Conservation (phyloP, 2,113 vertebrate species). For the Coturnix japonica region DNA sequence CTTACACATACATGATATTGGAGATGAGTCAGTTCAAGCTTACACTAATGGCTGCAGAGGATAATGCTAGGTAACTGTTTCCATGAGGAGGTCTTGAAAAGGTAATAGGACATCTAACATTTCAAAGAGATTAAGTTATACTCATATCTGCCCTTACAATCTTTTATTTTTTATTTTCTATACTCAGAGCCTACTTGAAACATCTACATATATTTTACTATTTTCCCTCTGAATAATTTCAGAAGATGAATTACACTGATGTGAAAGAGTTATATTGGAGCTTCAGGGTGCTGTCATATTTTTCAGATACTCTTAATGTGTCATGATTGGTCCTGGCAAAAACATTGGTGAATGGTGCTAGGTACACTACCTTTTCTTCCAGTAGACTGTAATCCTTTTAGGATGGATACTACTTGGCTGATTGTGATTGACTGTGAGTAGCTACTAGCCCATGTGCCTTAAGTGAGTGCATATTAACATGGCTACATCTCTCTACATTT, state of each 20-base stretch:
- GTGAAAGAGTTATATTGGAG: neutral
- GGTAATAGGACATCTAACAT: neutral
- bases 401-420: neutral
- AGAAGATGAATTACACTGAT: neutral
- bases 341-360: neutral
- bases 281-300: neutral
- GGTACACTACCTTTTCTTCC: neutral
- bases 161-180: neutral
- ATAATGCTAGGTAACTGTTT: neutral
- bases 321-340: neutral
- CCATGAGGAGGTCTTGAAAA: constrained; percentile 39
- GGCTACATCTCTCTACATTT: neutral
- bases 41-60: constrained; percentile 11
- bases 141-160: neutral
- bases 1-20: constrained; percentile 9
- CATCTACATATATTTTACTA: neutral
- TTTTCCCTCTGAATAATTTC: neutral
- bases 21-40: neutral
- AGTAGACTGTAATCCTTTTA: neutral
- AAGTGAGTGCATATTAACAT: neutral
- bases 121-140: neutral
- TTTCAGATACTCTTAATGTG: neutral
- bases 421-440: neutral
- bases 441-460: neutral
- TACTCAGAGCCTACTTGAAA: neutral